These are phyloP conservation scores for Nomada fucata DNA, from an alignment of 2,888 invertebrate genomes.

Conservation along the genomic window DNA sequence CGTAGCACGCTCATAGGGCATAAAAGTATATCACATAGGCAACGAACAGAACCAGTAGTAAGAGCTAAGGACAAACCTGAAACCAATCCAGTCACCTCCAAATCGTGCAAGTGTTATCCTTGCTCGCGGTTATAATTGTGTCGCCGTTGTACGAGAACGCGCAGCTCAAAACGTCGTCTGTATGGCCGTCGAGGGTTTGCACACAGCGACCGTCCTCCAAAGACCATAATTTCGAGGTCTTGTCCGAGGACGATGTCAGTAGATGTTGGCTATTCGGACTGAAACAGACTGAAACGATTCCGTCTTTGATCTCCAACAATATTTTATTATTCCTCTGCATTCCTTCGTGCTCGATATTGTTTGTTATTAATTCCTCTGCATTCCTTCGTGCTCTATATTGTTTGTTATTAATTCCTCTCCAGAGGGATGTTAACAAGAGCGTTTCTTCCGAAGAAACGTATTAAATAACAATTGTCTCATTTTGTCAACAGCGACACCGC, in stretches of 20 bases:
- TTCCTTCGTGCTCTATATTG: not conserved
- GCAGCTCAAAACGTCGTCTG: constrained; percentile 93
- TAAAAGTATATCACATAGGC: constrained; percentile 76
- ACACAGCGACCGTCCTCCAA: constrained; percentile 87
- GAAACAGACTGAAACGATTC: constrained; percentile 88
- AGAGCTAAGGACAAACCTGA: constrained; percentile 79
- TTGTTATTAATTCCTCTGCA: not conserved
- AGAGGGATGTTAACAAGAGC: too few relatives aligned
- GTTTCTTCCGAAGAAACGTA: too few relatives aligned
- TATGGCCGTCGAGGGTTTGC: constrained; percentile 91
- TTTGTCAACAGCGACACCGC: too few relatives aligned
- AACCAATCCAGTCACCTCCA: constrained; percentile 92
- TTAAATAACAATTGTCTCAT: too few relatives aligned
- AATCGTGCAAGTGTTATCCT: constrained; percentile 92
- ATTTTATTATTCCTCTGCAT: not conserved
- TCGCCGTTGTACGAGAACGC: constrained; percentile 92
- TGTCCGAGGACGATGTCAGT: constrained; percentile 91
- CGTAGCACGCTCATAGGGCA: constrained; percentile 45
- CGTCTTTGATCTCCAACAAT: not conserved
- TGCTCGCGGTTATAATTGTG: constrained; percentile 91
- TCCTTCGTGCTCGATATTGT: too few relatives aligned
- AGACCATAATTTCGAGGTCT: constrained; percentile 91
- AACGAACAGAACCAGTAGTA: constrained; percentile 72
- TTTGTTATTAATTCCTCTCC: too few relatives aligned
- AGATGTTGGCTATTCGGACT: constrained; percentile 91